Evolutionary conservation across 37 sponge, comb jelly and placozoan species (phyloP).

Genomic region (Trichoplax adhaerens): DNA sequence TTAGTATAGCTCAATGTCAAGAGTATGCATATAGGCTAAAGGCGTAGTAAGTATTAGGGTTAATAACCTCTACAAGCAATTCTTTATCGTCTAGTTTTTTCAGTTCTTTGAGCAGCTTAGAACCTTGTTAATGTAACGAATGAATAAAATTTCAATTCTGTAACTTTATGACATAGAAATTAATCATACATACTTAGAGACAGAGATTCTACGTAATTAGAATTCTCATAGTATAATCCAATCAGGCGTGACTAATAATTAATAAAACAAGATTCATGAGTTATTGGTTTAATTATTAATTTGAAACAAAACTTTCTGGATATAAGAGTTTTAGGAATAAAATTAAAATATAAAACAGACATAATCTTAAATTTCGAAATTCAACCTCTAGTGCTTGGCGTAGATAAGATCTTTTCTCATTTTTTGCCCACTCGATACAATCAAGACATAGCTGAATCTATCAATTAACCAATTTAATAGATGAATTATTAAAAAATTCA

Average conservation of each 20-base stretch:
- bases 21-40: not conserved
- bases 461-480: not conserved
- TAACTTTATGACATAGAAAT: not conserved
- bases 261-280: not conserved
- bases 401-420: slow-evolving; percentile 78
- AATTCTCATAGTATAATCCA: slow-evolving; percentile 41
- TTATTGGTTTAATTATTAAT: too few species aligned
- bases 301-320: too few species aligned
- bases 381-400: slow-evolving; percentile 74
- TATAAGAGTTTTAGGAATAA: too few species aligned
- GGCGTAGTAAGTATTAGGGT: not conserved
- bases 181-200: slow-evolving; percentile 7
- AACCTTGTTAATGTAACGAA: slow-evolving; percentile 7
- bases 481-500: not conserved
- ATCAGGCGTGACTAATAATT: slow-evolving; percentile 37
- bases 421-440: slow-evolving; percentile 91
- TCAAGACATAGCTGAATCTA: slow-evolving; percentile 57
- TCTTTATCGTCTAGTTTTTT: slow-evolving; percentile 97
- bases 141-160: not conserved
- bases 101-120: slow-evolving; percentile 62
- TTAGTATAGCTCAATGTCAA: not conserved
- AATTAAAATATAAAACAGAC: too few species aligned
- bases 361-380: not conserved
- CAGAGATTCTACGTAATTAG: slow-evolving; percentile 42
- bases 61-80: slow-evolving; percentile 60